Evolutionary conservation across 2,113 vertebrate species (phyloP).

Genomic region (Hippolais icterina): DNA sequence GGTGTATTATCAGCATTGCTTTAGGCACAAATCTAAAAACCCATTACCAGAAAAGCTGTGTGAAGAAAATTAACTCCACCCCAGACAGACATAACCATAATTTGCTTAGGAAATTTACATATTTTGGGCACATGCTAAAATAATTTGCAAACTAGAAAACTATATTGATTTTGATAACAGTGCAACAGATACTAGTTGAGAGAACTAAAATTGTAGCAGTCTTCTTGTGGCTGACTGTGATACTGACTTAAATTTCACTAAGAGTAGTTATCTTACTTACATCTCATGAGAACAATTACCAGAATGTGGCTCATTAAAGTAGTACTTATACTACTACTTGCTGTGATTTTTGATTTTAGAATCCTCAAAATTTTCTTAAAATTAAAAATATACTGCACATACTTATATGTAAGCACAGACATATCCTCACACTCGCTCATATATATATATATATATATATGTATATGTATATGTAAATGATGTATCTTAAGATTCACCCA

Average conservation of each 20-base stretch:
- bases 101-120: neutral
- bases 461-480: neutral
- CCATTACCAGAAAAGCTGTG: neutral
- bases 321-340: neutral
- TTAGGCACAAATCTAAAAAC: neutral
- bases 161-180: neutral
- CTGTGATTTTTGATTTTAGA: neutral
- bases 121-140: neutral
- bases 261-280: neutral
- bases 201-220: neutral
- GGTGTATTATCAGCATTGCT: neutral
- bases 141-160: neutral
- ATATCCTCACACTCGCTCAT: neutral
- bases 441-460: rapidly evolving
- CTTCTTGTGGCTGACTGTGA: neutral
- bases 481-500: neutral
- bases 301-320: neutral
- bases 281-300: neutral
- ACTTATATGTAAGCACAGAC: neutral
- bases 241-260: neutral
- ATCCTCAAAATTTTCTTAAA: neutral
- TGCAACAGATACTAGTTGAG: neutral
- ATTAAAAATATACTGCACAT: neutral
- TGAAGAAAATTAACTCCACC: neutral
- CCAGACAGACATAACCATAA: neutral